phyloP scores from a whole-genome alignment of 2,113 vertebrate genomes.

The Caracal caracal region DNA sequence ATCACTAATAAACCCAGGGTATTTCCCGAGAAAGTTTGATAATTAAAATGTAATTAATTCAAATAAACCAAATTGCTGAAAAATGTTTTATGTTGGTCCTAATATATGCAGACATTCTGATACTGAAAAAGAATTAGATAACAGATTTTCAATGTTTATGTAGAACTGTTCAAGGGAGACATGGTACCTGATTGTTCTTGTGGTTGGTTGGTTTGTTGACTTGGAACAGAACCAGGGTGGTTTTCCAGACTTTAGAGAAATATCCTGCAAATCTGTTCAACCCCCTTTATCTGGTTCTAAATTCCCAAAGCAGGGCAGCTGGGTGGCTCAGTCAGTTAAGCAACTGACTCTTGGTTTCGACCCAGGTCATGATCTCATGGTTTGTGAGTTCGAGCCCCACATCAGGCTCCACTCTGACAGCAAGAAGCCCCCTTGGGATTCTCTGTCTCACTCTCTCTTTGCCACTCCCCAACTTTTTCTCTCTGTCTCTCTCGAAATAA shows the following conservation, averaged over 20 bases:
- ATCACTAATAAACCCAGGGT: neutral
- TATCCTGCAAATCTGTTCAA: neutral
- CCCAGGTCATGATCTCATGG: too few species aligned
- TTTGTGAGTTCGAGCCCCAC: too few species aligned
- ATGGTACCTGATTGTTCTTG: neutral
- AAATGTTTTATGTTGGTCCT: neutral
- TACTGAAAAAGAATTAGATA: neutral
- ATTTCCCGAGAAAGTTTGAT: neutral
- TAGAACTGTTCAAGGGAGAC: neutral
- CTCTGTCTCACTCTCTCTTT: too few species aligned
- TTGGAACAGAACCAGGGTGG: neutral
- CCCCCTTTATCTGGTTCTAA: neutral
- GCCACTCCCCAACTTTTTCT: too few species aligned
- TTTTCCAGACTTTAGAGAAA: conserved; percentile 16
- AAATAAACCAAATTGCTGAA: conserved; percentile 3
- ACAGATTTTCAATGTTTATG: neutral
- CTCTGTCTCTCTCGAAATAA: too few species aligned
- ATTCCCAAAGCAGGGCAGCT: neutral
- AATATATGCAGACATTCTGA: neutral
- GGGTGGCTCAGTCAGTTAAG: too few species aligned
- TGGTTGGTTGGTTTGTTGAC: neutral
- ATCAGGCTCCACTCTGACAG: too few species aligned
- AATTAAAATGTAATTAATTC: conserved; percentile 1
- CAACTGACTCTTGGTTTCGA: too few species aligned
- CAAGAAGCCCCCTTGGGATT: too few species aligned